Percentiles rank a stretch among this genome's conserved stretches.
These are phyloP conservation scores for Lates calcarifer DNA, from an alignment of 2,113 vertebrate genomes.

Conservation along the genomic window DNA sequence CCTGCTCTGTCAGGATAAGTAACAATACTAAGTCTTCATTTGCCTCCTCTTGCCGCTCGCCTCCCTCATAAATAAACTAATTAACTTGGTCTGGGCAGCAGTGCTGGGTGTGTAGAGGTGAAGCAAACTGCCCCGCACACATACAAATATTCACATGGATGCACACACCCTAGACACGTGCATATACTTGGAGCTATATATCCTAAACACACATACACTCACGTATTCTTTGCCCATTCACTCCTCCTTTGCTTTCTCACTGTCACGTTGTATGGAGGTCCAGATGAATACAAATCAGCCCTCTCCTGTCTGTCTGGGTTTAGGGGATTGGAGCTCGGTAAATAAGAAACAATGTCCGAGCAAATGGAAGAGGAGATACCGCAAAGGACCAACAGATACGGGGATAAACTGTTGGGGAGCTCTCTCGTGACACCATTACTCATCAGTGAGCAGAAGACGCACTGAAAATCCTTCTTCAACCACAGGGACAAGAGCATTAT, in stretches of 20 bases:
- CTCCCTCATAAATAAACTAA: constrained; percentile 83
- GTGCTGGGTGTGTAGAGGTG: constrained; percentile 34
- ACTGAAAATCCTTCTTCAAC: constrained; percentile 38
- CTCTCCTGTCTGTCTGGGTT: constrained; percentile 67
- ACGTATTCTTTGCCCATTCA: constrained; percentile 30
- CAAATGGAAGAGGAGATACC: constrained; percentile 65
- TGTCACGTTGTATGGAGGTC: constrained; percentile 48
- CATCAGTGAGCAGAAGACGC: constrained; percentile 43
- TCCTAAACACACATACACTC: constrained; percentile 21
- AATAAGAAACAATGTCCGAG: constrained; percentile 74
- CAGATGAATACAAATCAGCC: constrained; percentile 78
- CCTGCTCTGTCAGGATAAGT: constrained; percentile 74
- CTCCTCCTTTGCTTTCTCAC: constrained; percentile 37
- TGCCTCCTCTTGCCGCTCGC: constrained; percentile 60
- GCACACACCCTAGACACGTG: constrained; percentile 34
- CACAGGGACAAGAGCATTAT: constrained; percentile 32
- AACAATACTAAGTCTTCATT: constrained; percentile 80
- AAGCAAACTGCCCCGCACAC: constrained; percentile 38
- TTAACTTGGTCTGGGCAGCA: constrained; percentile 65
- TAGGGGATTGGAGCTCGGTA: constrained; percentile 70
- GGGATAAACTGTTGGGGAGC: constrained; percentile 57
- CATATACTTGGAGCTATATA: constrained; percentile 8
- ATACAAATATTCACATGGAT: constrained; percentile 32
- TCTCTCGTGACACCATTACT: constrained; percentile 52
- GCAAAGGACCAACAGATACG: constrained; percentile 37